Percentiles rank a stretch among this genome's conserved stretches.
Conservation (phyloP, 1,140 invertebrate species). For the Drosophila kepulauana region DNA sequence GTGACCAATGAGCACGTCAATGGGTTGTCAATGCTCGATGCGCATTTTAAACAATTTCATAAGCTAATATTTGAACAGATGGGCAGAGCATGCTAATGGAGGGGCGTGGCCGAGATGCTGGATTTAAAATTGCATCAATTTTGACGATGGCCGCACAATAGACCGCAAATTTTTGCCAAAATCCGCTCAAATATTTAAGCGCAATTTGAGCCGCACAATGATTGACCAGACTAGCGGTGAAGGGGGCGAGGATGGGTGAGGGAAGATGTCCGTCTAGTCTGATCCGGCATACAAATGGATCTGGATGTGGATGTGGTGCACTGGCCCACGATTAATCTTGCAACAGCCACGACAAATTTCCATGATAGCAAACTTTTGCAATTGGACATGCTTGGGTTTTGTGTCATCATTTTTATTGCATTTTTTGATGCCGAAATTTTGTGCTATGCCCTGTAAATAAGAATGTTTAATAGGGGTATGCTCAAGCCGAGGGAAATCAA, state of each 20-base stretch:
- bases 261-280: conserved; percentile 5
- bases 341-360: conserved; percentile 39
- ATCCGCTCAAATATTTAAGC: conserved; percentile 59
- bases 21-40: conserved; percentile 32
- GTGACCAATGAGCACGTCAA: conserved; percentile 64
- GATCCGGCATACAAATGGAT: conserved; percentile 66
- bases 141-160: conserved; percentile 48
- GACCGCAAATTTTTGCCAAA: conserved; percentile 67
- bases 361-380: conserved; percentile 47
- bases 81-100: conserved; percentile 29
- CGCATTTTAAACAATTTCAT: conserved; percentile 79
- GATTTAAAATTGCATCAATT: conserved; percentile 75
- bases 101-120: conserved; percentile 8
- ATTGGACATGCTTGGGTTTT: conserved; percentile 41
- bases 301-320: conserved; percentile 9
- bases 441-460: conserved; percentile 11
- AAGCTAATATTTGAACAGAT: conserved; percentile 81
- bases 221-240: neutral
- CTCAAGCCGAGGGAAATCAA: neutral
- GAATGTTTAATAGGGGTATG: neutral
- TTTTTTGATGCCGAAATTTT: conserved; percentile 46
- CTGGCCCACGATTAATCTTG: conserved; percentile 70
- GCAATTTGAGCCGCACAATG: conserved; percentile 52
- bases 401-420: conserved; percentile 71
- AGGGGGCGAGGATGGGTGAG: neutral